These are phyloP conservation scores for Odobenus rosmarus DNA, from an alignment of 2,113 vertebrate genomes.

Conservation along the genomic window DNA sequence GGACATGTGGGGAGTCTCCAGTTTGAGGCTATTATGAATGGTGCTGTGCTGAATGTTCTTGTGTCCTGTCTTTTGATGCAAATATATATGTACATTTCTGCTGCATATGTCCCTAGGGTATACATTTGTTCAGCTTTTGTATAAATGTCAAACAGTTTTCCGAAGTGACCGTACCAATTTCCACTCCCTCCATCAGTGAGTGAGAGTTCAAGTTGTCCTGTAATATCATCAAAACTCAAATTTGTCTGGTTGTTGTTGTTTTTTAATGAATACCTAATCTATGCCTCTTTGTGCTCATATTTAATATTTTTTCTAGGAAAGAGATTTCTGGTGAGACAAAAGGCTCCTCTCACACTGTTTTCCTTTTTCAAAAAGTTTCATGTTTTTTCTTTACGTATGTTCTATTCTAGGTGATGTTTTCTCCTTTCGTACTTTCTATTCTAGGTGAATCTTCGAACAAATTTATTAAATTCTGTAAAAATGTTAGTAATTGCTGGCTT, in stretches of 20 bases:
- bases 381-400: neutral
- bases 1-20: neutral
- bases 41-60: neutral
- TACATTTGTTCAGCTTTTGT: neutral
- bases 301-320: conserved; percentile 17
- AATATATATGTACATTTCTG: neutral
- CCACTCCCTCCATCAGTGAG: neutral
- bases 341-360: neutral
- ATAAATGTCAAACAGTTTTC: neutral
- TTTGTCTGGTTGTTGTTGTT: neutral
- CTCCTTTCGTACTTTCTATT: neutral
- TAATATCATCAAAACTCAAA: neutral
- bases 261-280: neutral
- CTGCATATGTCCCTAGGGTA: neutral
- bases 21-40: neutral
- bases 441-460: conserved; percentile 1
- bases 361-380: conserved; percentile 33
- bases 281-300: neutral
- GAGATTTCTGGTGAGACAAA: neutral
- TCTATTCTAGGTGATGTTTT: neutral
- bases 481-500: neutral
- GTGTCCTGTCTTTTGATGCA: neutral
- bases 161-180: neutral
- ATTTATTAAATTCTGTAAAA: neutral
- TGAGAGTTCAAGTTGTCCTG: neutral